These are phyloP conservation scores for Diuraphis noxia DNA, from an alignment of 1,140 invertebrate species.

Conservation along the genomic window DNA sequence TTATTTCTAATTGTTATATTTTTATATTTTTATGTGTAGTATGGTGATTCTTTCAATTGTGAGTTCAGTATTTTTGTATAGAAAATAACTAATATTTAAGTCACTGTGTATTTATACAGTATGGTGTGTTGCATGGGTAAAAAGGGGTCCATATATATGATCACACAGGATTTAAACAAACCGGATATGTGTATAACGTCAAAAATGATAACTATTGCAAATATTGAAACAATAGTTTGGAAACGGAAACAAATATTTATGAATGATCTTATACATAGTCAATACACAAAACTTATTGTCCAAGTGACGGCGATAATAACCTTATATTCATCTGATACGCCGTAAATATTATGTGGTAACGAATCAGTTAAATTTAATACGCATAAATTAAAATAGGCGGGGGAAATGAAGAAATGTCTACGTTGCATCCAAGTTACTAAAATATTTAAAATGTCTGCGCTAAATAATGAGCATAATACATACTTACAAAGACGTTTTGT, in stretches of 20 bases:
- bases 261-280: neutral
- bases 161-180: neutral
- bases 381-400: neutral
- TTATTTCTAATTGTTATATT: neutral
- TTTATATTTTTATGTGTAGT: neutral
- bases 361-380: neutral
- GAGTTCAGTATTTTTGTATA: no score
- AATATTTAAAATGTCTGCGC: neutral
- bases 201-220: neutral
- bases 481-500: neutral
- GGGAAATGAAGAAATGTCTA: neutral
- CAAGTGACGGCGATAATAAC: neutral
- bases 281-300: neutral
- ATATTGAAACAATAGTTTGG: conserved; percentile 2
- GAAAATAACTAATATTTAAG: neutral
- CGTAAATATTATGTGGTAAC: neutral
- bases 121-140: neutral
- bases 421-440: neutral
- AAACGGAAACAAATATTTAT: neutral
- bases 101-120: neutral
- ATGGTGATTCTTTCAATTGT: no score
- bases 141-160: neutral
- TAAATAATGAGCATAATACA: neutral
- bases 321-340: neutral
- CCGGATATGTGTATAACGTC: neutral